Percentiles rank a stretch among this genome's conserved stretches.
Evolutionary conservation across 1,140 invertebrate species (phyloP).

Genomic region (Drosophila bocqueti): DNA sequence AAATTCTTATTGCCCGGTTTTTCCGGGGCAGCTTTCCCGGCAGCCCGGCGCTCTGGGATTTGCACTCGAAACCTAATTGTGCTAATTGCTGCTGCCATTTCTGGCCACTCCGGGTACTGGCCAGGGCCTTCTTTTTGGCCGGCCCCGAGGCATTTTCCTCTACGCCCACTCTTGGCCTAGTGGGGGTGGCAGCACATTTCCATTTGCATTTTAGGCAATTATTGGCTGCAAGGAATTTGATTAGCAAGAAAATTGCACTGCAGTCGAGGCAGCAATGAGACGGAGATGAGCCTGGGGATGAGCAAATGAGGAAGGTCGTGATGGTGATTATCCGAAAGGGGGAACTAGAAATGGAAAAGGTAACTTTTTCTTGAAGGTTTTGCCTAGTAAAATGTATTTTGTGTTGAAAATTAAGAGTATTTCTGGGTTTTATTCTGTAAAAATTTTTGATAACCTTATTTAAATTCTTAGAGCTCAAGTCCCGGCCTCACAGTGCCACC

Average conservation of each 20-base stretch:
- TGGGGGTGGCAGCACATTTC: conserved; percentile 33
- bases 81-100: conserved; percentile 69
- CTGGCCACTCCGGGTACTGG: conserved; percentile 7
- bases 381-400: neutral
- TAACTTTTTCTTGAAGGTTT: neutral
- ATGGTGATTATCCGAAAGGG: conserved; percentile 19
- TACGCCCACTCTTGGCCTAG: conserved; percentile 1
- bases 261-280: conserved; percentile 18
- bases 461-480: neutral
- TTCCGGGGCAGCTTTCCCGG: conserved; percentile 23
- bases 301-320: conserved; percentile 8
- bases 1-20: conserved; percentile 70
- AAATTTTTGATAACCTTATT: neutral
- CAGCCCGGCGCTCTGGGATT: conserved; percentile 73
- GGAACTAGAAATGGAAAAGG: neutral
- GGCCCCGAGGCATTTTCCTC: conserved; percentile 33
- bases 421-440: neutral
- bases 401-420: neutral
- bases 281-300: conserved; percentile 20
- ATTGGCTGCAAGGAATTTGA: conserved; percentile 75
- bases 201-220: conserved; percentile 84
- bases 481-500: neutral
- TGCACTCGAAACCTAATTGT: conserved; percentile 84
- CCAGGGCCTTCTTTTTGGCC: conserved; percentile 24
- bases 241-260: conserved; percentile 67